Evolutionary conservation across 2,888 invertebrate species (phyloP).

Genomic region (Barypeithes pellucidus): DNA sequence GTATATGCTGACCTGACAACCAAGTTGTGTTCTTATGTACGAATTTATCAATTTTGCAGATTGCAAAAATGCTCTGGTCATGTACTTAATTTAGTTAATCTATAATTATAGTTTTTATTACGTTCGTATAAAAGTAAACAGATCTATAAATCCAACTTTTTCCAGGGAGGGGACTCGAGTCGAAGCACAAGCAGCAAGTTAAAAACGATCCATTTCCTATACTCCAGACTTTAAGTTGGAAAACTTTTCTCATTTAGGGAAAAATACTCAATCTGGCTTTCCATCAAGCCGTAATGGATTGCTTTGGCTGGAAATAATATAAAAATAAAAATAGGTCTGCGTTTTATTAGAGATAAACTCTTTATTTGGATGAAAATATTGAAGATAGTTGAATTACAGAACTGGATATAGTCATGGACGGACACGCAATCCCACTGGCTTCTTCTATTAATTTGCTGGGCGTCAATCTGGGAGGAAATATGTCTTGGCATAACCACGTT

Average conservation of each 20-base stretch:
- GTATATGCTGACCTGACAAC: too few relatives aligned
- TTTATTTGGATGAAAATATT: neutral
- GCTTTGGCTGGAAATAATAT: constrained; percentile 9
- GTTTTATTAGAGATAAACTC: neutral
- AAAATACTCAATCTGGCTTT: constrained; percentile 27
- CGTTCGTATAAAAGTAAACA: constrained; percentile 28
- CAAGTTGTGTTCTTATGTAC: too few relatives aligned
- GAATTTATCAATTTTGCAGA: too few relatives aligned
- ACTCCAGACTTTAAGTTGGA: constrained; percentile 36
- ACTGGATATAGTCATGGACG: too few relatives aligned
- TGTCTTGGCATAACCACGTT: too few relatives aligned
- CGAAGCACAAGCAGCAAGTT: constrained; percentile 16
- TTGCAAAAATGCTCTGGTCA: too few relatives aligned
- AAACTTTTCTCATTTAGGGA: constrained; percentile 45
- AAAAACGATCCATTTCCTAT: constrained; percentile 48
- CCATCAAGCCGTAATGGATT: constrained; percentile 29
- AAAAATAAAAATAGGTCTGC: neutral
- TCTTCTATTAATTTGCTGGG: too few relatives aligned
- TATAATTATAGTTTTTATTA: constrained; percentile 20
- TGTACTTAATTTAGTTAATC: neutral
- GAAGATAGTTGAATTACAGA: neutral
- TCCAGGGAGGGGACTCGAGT: neutral
- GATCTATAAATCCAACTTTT: constrained; percentile 30
- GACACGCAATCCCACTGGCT: too few relatives aligned
- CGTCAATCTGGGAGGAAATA: too few relatives aligned